Conservation (phyloP, 2,888 invertebrate species). For the Oscheius myriophilus region DNA sequence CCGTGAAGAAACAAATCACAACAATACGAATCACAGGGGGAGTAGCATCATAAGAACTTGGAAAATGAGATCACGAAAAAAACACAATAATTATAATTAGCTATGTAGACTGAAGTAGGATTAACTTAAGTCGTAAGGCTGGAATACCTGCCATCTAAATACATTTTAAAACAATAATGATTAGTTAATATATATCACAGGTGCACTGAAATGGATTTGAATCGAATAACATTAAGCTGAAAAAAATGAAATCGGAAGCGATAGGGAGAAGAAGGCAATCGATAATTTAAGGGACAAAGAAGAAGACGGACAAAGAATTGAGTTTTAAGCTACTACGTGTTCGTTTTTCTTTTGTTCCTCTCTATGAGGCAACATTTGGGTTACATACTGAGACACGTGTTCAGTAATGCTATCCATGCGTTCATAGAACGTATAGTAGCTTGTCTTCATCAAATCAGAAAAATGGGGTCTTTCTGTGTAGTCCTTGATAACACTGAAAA, state of each 20-base stretch:
- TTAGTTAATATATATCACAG: no score
- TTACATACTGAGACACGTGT: slow-evolving; percentile 17
- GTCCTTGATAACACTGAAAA: slow-evolving; percentile 95
- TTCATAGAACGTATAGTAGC: slow-evolving; percentile 16
- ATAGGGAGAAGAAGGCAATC: not conserved
- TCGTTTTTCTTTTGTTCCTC: slow-evolving; percentile 18
- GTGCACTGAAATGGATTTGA: not conserved
- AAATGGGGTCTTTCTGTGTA: slow-evolving; percentile 94
- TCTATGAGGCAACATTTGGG: slow-evolving; percentile 17
- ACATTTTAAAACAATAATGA: no score
- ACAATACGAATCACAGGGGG: no score
- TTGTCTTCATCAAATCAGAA: slow-evolving; percentile 82
- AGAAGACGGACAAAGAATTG: not conserved
- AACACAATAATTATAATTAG: no score
- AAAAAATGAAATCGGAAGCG: no score
- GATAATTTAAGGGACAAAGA: not conserved
- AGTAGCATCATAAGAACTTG: no score
- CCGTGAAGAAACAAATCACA: no score
- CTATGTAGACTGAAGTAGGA: no score
- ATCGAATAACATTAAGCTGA: not conserved
- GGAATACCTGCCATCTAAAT: no score
- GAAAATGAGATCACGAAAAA: no score
- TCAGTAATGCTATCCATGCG: slow-evolving; percentile 6
- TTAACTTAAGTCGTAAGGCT: no score
- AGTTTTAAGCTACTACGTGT: not conserved